A percentile compares a stretch with the other conserved stretches of the same genome.
Conservation (phyloP, 2,113 vertebrate genomes). For the Lophochroa leadbeateri region DNA sequence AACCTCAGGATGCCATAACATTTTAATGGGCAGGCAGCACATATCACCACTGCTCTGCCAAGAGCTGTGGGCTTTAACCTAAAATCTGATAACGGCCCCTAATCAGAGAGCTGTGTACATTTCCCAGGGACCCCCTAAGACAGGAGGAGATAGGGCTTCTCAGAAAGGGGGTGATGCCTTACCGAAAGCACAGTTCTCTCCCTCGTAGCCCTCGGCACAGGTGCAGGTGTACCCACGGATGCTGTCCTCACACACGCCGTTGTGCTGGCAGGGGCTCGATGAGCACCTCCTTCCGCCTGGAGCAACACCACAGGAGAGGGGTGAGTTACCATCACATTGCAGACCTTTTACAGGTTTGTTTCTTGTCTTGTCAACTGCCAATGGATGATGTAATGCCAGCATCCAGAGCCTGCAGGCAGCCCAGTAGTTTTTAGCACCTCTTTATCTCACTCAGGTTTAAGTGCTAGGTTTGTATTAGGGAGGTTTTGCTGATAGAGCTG, state of each 20-base stretch:
- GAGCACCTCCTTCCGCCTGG: slow-evolving; percentile 80
- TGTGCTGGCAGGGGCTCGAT: slow-evolving; percentile 84
- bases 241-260: slow-evolving; percentile 75
- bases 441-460: background rate
- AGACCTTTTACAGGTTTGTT: background rate
- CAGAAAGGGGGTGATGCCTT: background rate
- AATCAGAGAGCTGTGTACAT: rapidly evolving
- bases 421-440: background rate
- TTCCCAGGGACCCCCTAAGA: rapidly evolving
- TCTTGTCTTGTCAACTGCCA: background rate
- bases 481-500: background rate
- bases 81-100: rapidly evolving
- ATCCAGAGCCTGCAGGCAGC: background rate
- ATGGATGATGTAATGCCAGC: background rate
- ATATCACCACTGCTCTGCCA: background rate
- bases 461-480: background rate
- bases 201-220: slow-evolving; percentile 76
- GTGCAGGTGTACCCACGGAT: slow-evolving; percentile 81
- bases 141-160: background rate
- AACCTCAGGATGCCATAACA: rapidly evolving
- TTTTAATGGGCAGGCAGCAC: background rate
- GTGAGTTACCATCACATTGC: background rate
- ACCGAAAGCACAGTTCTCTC: slow-evolving; percentile 81
- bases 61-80: background rate
- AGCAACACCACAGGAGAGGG: background rate